phyloP scores from a whole-genome alignment of 1,140 invertebrate species.

The Gonioctena quinquepunctata region DNA sequence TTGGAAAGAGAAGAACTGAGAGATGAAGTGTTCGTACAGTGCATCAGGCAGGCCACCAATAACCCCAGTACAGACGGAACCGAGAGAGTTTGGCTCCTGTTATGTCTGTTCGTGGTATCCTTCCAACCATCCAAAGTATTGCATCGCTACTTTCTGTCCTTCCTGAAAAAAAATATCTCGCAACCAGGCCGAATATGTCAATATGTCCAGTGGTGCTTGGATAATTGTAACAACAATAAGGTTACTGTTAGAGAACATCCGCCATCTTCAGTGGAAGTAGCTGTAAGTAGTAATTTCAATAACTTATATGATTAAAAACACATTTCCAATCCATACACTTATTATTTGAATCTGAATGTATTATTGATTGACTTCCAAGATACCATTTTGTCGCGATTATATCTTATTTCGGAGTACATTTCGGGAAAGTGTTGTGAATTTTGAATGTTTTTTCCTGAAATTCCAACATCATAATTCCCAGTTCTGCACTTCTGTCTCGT shows the following conservation, averaged over 20 bases:
- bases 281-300: conserved; percentile 63
- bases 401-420: too few relatives aligned
- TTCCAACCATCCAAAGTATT: conserved; percentile 91
- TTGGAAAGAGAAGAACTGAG: conserved; percentile 86
- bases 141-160: conserved; percentile 78
- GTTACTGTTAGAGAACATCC: conserved; percentile 80
- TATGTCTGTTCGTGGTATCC: conserved; percentile 87
- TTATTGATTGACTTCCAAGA: too few relatives aligned
- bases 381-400: too few relatives aligned
- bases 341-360: too few relatives aligned
- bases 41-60: conserved; percentile 82
- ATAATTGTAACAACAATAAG: conserved; percentile 88
- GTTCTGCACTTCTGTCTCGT: too few relatives aligned
- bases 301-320: too few relatives aligned
- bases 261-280: conserved; percentile 91
- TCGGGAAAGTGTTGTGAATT: too few relatives aligned
- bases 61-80: conserved; percentile 81
- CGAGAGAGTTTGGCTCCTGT: conserved; percentile 84
- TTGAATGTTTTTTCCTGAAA: too few relatives aligned
- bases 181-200: conserved; percentile 75
- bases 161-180: conserved; percentile 73
- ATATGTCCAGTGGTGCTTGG: conserved; percentile 92
- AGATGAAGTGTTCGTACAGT: conserved; percentile 89
- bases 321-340: too few relatives aligned
- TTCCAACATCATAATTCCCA: too few relatives aligned